A percentile compares a stretch with the other conserved stretches of the same genome.
Conservation (phyloP, 92 coral and sea anemone genomes). For the Pocillopora grandis region DNA sequence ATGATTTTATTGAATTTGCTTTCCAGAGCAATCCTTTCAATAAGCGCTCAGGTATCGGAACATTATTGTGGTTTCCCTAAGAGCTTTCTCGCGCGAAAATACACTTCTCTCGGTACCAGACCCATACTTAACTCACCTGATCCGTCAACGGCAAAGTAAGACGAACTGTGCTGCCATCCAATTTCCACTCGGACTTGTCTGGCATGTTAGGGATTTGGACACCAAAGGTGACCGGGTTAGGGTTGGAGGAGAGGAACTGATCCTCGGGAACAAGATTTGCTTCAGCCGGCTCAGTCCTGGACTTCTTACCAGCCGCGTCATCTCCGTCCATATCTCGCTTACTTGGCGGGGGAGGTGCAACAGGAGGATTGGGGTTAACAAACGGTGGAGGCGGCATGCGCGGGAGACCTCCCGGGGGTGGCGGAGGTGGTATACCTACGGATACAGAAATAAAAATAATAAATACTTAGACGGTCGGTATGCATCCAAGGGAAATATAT, state of each 20-base stretch:
- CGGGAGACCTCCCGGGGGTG: constrained; percentile 74
- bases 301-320: constrained; percentile 76
- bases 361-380: constrained; percentile 86
- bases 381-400: constrained; percentile 84
- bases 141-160: constrained; percentile 90
- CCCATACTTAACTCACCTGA: constrained; percentile 66
- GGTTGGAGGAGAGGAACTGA: constrained; percentile 69
- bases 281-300: constrained; percentile 89
- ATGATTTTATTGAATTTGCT: no score
- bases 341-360: constrained; percentile 68
- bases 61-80: no score
- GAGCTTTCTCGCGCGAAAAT: background rate
- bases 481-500: no score
- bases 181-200: constrained; percentile 95
- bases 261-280: constrained; percentile 92
- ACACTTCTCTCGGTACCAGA: background rate
- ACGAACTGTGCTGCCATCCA: constrained; percentile 84
- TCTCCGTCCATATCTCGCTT: constrained; percentile 76
- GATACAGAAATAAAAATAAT: background rate
- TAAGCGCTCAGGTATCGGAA: no score
- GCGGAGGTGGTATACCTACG: constrained; percentile 73
- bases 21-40: no score
- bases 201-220: constrained; percentile 92
- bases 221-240: constrained; percentile 84
- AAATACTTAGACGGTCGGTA: background rate